Percentiles rank a stretch among this genome's conserved stretches.
Evolutionary conservation across 2,797 vertebrate species (phyloP).

Genomic region (Tamandua tetradactyla): DNA sequence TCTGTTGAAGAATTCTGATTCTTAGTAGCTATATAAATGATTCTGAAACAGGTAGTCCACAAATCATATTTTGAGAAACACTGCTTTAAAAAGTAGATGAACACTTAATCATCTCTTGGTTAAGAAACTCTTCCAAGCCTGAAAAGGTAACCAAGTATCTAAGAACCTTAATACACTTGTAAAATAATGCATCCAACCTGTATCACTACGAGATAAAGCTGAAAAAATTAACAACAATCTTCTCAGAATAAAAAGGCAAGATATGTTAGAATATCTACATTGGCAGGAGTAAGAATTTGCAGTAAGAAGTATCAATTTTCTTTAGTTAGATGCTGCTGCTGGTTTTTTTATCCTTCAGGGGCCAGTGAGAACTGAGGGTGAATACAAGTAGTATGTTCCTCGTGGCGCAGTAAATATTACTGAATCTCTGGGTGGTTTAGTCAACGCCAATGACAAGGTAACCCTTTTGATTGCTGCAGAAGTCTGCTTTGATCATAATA

Average conservation of each 20-base stretch:
- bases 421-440: slow-evolving; percentile 56
- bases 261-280: not conserved
- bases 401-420: slow-evolving; percentile 60
- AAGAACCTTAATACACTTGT: slow-evolving; percentile 21
- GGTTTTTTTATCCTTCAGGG: slow-evolving; percentile 52
- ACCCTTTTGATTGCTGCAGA: slow-evolving; percentile 58
- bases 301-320: slow-evolving; percentile 38
- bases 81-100: not conserved
- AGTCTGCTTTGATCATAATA: slow-evolving; percentile 50
- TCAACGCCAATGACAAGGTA: slow-evolving; percentile 55
- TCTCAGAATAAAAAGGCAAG: slow-evolving; percentile 32
- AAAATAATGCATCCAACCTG: not conserved
- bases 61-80: slow-evolving; percentile 16
- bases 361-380: slow-evolving; percentile 2
- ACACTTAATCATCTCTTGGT: not conserved
- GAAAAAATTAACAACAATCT: slow-evolving; percentile 39
- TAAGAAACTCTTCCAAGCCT: slow-evolving; percentile 41
- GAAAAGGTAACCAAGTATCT: slow-evolving; percentile 31
- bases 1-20: slow-evolving; percentile 12
- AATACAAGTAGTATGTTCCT: slow-evolving; percentile 43
- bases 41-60: not conserved
- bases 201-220: slow-evolving; percentile 34
- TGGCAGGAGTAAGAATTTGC: slow-evolving; percentile 25
- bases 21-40: slow-evolving; percentile 39
- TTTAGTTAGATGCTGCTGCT: slow-evolving; percentile 37